Evolutionary conservation across 2,797 vertebrate genomes (phyloP).

Genomic region (Hippoglossus hippoglossus): DNA sequence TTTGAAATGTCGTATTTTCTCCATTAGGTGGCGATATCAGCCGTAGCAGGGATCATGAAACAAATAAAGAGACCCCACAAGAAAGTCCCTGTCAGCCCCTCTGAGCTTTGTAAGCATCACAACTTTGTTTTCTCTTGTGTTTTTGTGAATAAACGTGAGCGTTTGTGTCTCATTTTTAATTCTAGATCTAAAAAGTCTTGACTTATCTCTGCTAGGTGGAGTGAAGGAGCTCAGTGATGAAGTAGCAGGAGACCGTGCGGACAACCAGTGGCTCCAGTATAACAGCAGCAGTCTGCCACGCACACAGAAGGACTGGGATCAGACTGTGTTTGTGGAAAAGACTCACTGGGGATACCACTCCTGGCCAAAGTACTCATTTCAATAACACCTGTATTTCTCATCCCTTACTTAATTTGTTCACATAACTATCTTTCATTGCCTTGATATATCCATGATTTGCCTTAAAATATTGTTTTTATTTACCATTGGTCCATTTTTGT

Average conservation of each 20-base stretch:
- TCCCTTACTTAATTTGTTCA: neutral
- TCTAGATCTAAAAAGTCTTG: neutral
- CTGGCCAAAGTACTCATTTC: constrained; percentile 90
- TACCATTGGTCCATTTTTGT: neutral
- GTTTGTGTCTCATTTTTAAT: neutral
- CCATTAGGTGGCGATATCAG: constrained; percentile 94
- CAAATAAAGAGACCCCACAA: constrained; percentile 94
- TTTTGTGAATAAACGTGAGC: too few relatives aligned
- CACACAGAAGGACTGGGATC: constrained; percentile 91
- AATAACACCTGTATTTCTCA: neutral
- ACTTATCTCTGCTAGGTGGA: constrained; percentile 78
- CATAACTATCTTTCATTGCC: neutral
- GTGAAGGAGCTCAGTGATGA: constrained; percentile 72
- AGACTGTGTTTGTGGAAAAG: constrained; percentile 93
- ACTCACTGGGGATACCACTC: constrained; percentile 98
- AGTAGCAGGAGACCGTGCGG: constrained; percentile 90
- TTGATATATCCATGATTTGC: neutral
- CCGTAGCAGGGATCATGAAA: constrained; percentile 95
- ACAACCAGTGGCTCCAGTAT: constrained; percentile 97
- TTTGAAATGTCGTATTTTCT: constrained; percentile 39
- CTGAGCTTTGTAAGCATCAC: constrained; percentile 88
- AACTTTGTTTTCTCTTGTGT: neutral
- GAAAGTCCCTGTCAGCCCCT: constrained; percentile 91
- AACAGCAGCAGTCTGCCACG: constrained; percentile 89
- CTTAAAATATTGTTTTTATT: constrained; percentile 1